Conservation (phyloP, 2,113 vertebrate genomes). For the Chaetura pelagica region DNA sequence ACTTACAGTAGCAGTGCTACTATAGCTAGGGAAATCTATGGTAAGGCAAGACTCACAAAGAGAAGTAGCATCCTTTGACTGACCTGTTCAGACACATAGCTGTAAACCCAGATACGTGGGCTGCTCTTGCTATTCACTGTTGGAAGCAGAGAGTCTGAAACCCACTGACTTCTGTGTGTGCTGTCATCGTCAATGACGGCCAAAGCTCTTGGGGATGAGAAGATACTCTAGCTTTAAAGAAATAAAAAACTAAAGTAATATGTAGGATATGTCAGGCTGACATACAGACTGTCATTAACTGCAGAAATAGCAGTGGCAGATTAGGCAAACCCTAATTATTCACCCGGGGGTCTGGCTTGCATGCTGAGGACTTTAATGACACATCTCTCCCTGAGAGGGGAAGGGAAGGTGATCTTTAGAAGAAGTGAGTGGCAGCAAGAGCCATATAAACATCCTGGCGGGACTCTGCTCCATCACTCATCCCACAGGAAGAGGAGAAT, state of each 20-base stretch:
- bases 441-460: not conserved
- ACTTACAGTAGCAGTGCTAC: not conserved
- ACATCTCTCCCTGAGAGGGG: not conserved
- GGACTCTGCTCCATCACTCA: not conserved
- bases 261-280: not conserved
- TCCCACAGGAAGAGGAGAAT: not conserved
- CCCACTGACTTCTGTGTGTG: not conserved
- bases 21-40: not conserved
- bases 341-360: not conserved
- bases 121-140: not conserved
- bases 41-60: not conserved
- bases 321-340: conserved; percentile 17
- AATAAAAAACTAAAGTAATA: not conserved
- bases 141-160: not conserved
- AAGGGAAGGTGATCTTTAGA: not conserved
- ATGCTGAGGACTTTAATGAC: not conserved
- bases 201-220: not conserved
- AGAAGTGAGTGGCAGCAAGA: not conserved
- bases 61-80: not conserved
- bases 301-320: not conserved
- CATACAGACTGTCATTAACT: not conserved
- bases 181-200: not conserved
- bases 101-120: not conserved
- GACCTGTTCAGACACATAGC: not conserved
- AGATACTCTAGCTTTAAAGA: not conserved